phyloP scores from a whole-genome alignment of 1,140 invertebrate species.

The Oncopodura yosiiana region DNA sequence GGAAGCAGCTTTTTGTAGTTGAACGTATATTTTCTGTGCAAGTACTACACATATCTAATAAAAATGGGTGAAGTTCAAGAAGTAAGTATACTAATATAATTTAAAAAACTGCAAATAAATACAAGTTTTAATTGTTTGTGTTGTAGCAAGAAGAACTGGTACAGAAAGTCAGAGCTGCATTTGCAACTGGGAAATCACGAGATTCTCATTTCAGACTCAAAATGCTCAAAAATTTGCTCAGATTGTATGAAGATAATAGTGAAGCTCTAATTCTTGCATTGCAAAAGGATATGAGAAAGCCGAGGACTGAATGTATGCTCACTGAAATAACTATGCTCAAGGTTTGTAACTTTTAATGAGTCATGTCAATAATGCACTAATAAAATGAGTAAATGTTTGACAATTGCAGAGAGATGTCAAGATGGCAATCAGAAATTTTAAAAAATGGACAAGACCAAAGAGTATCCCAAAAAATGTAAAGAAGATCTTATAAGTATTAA shows the following conservation, averaged over 20 bases:
- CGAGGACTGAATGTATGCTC: conserved; percentile 6
- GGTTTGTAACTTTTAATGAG: no score
- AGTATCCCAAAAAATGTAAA: background rate
- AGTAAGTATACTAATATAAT: no score
- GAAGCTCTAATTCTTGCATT: conserved; percentile 60
- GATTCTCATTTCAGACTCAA: conserved; percentile 62
- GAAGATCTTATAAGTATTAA: no score
- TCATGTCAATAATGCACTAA: no score
- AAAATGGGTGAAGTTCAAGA: no score
- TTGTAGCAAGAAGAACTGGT: no score
- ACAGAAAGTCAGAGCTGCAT: conserved; percentile 48
- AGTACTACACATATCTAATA: no score
- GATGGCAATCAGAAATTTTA: conserved; percentile 1
- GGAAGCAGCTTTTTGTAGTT: no score
- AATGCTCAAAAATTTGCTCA: conserved; percentile 61
- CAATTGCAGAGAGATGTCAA: conserved; percentile 16
- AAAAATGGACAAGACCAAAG: conserved; percentile 12
- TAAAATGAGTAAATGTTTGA: no score
- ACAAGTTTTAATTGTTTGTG: no score
- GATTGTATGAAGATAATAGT: conserved; percentile 68
- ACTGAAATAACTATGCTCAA: conserved; percentile 14
- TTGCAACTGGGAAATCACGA: conserved; percentile 59
- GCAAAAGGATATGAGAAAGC: conserved; percentile 63
- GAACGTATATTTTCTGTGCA: no score
- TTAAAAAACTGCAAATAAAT: no score